These are phyloP conservation scores for Protaetia brevitarsis DNA, from an alignment of 1,140 invertebrate genomes.

Conservation along the genomic window DNA sequence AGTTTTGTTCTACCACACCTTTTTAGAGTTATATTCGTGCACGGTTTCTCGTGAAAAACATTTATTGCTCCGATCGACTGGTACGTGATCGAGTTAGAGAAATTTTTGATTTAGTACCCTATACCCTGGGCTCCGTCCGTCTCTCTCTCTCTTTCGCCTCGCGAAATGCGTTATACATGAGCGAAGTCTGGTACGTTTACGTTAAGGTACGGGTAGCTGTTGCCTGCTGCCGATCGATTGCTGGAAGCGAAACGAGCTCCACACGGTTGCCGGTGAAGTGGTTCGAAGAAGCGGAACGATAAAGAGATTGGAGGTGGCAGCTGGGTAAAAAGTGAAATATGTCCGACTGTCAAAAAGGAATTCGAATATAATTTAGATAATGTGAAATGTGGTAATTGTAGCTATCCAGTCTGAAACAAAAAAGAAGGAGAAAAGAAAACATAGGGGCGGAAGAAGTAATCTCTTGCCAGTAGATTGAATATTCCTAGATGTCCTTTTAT, in stretches of 20 bases:
- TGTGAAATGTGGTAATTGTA: constrained; percentile 1
- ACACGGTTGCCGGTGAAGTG: neutral
- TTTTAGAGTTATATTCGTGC: neutral
- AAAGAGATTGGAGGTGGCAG: constrained; percentile 15
- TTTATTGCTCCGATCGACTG: constrained; percentile 4
- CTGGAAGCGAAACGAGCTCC: neutral
- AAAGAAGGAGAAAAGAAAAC: neutral
- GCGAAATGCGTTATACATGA: constrained; percentile 8
- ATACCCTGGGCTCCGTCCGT: neutral
- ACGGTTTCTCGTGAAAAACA: neutral
- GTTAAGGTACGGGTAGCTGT: neutral
- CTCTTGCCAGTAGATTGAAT: too few species aligned
- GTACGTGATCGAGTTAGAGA: constrained; percentile 7
- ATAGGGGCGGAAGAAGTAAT: too few species aligned
- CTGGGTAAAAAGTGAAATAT: constrained; percentile 14
- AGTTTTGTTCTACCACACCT: neutral
- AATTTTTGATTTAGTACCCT: constrained; percentile 2
- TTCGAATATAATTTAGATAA: constrained; percentile 1
- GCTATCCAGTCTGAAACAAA: neutral
- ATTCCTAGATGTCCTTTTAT: too few species aligned
- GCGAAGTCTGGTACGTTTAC: neutral
- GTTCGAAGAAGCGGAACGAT: neutral
- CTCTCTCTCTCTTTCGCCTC: neutral
- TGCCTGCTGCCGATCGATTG: constrained; percentile 4
- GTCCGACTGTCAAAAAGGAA: neutral